These are phyloP conservation scores for Naso thynnoides DNA, from an alignment of 2,797 vertebrate genomes.

Conservation along the genomic window DNA sequence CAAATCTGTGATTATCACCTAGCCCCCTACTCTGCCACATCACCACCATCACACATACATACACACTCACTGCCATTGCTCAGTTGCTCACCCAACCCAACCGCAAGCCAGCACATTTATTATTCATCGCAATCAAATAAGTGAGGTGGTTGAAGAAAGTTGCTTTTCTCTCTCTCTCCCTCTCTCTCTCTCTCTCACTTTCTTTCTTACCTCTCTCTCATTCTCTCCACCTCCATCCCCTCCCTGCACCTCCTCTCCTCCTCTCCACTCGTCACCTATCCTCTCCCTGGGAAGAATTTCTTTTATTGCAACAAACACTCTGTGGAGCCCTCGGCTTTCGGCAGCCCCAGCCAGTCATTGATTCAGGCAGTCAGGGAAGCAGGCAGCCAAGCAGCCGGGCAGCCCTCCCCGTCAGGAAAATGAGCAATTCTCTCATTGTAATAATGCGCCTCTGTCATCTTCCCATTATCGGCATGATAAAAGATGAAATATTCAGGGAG, in stretches of 20 bases:
- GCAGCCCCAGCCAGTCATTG: slow-evolving; percentile 76
- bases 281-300: slow-evolving; percentile 90
- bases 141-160: slow-evolving; percentile 95
- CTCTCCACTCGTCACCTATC: slow-evolving; percentile 73
- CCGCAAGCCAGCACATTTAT: slow-evolving; percentile 89
- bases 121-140: slow-evolving; percentile 99
- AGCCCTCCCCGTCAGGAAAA: slow-evolving; percentile 90
- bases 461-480: slow-evolving; percentile 99
- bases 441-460: slow-evolving; percentile 99
- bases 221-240: slow-evolving; percentile 63
- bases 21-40: slow-evolving; percentile 63
- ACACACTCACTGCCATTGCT: slow-evolving; percentile 41
- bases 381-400: slow-evolving; percentile 85
- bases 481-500: slow-evolving; percentile 99
- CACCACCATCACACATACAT: slow-evolving; percentile 34
- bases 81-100: slow-evolving; percentile 15
- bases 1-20: slow-evolving; percentile 84
- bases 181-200: slow-evolving; percentile 60
- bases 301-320: slow-evolving; percentile 93
- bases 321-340: slow-evolving; percentile 78
- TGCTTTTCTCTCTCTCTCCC: slow-evolving; percentile 79
- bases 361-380: slow-evolving; percentile 74
- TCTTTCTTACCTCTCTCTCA: slow-evolving; percentile 57
- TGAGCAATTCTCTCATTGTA: slow-evolving; percentile 99
- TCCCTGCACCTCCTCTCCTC: slow-evolving; percentile 62